phyloP scores from a whole-genome alignment of 2,113 vertebrate genomes.

The Promerops cafer region DNA sequence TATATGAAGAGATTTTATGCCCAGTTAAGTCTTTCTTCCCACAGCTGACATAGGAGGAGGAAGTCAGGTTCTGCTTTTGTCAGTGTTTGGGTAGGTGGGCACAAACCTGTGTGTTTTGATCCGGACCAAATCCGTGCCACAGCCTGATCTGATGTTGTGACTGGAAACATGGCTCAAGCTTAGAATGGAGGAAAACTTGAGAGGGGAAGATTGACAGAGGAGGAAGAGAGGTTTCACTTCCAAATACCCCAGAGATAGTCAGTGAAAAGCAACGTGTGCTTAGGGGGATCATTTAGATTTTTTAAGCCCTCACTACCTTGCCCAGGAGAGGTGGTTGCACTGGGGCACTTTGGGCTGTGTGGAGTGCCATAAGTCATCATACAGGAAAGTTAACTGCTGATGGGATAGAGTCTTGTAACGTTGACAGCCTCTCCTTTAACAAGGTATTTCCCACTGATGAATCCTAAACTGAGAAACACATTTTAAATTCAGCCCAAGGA shows the following conservation, averaged over 20 bases:
- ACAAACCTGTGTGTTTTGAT: not conserved
- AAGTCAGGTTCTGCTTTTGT: not conserved
- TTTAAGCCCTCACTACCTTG: not conserved
- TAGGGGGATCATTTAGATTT: not conserved
- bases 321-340: not conserved
- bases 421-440: not conserved
- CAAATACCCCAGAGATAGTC: not conserved
- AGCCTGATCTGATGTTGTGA: not conserved
- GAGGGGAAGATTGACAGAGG: not conserved
- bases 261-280: not conserved
- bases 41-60: not conserved
- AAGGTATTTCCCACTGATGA: not conserved
- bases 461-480: not conserved
- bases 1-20: not conserved
- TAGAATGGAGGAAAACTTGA: not conserved
- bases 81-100: not conserved
- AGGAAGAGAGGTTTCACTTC: not conserved
- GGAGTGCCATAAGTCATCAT: not conserved
- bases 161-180: not conserved
- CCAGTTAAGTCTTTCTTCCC: not conserved
- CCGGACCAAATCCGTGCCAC: accelerated
- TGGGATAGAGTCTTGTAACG: not conserved
- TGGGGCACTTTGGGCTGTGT: not conserved
- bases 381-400: not conserved
- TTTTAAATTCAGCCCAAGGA: not conserved